phyloP scores from a whole-genome alignment of 2,888 invertebrate species.

The Hipparchia semele region DNA sequence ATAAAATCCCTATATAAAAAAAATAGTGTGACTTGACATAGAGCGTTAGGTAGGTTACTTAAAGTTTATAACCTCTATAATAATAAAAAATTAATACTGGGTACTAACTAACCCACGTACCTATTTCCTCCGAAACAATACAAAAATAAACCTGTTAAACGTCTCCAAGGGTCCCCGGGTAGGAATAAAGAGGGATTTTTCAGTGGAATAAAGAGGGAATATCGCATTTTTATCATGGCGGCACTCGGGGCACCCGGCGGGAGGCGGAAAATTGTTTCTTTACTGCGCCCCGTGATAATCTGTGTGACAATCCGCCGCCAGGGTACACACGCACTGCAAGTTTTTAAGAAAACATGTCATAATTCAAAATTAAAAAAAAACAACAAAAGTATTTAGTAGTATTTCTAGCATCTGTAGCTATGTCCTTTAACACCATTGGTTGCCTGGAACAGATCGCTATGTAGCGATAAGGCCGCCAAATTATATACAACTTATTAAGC shows the following conservation, averaged over 20 bases:
- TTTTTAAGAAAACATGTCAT: neutral
- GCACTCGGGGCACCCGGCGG: conserved; percentile 62
- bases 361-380: too few relatives aligned
- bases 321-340: conserved; percentile 25
- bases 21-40: too few relatives aligned
- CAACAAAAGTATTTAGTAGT: too few relatives aligned
- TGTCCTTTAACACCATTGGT: too few relatives aligned
- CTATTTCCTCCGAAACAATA: conserved; percentile 32
- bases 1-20: conserved; percentile 43
- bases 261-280: conserved; percentile 80
- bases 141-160: conserved; percentile 48
- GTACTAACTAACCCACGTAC: neutral
- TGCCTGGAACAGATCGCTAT: too few relatives aligned
- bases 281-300: conserved; percentile 79
- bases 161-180: conserved; percentile 40
- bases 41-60: too few relatives aligned
- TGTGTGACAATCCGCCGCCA: conserved; percentile 38
- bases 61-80: too few relatives aligned
- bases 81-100: neutral
- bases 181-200: conserved; percentile 38
- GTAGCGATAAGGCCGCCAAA: too few relatives aligned
- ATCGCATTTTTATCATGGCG: conserved; percentile 76
- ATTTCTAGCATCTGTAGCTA: too few relatives aligned
- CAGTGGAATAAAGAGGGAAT: conserved; percentile 47
- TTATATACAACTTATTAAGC: too few relatives aligned